Base-by-base conservation (phyloP, 2,113 vertebrate genomes). In the Semnornis frantzii region DNA sequence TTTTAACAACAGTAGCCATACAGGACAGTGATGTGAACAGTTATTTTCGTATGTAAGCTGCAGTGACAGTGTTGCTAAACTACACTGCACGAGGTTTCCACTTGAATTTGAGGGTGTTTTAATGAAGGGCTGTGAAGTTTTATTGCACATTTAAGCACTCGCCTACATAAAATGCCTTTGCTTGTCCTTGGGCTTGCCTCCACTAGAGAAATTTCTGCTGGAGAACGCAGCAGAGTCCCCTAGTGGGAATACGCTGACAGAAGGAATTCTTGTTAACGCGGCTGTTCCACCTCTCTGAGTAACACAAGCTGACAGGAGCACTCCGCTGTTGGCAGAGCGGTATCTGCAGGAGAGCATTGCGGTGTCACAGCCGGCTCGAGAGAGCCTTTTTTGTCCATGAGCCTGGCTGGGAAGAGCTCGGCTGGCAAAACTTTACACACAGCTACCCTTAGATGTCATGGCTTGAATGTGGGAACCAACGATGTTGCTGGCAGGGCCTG, bases 221-320 rank as follows among this genome's bases (percentile, higher is more conserved):
- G 59, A 65, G 71, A 50, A 89, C 19, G 48, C 75, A 73, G 87
- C 82, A 80, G 93, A 91, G 93, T 95, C 82, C 93, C 60, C 93
- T 92, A 89, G 93, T 85, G 92, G 92, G 88, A 95, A 75, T 46
- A 12, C 0, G 24, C 80, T 86, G 91, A 81, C 16, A 9, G 77
- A 66, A 68, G 77, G 80, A 66, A 90, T 93, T 88, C 83, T 73
- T 85, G 33, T 76, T 84, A 55, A 24, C 13, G 0, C n/a, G 30
- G 42, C 73, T 31, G 1, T 82, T 87, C 31, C 74, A 79, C 74
- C 63, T 89, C 85, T 52, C 74, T 76, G 39, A 44, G 62, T 72
- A 93, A 78, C 44, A 5, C 5, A 57, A 79, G 74, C 94, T 92
- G 94, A 82, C 54, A 78, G 91, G 84, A 93, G 74, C 20, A 1